Evolutionary conservation across 2,888 invertebrate species (phyloP).

Genomic region (Pristionchus entomophagus): DNA sequence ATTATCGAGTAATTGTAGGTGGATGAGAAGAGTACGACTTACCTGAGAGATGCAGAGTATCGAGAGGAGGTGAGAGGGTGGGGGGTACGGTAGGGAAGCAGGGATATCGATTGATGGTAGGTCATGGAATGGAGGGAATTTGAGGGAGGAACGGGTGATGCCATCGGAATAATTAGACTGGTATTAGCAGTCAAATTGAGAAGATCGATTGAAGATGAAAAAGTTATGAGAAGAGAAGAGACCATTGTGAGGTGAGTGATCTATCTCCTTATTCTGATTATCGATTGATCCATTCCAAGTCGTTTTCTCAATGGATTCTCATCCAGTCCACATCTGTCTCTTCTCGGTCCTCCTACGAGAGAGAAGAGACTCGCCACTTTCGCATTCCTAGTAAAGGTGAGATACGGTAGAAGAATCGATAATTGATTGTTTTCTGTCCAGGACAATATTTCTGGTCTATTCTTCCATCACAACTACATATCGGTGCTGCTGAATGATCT

Average conservation of each 20-base stretch:
- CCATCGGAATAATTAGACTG: constrained; percentile 83
- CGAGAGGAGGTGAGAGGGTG: constrained; percentile 65
- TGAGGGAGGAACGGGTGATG: constrained; percentile 56
- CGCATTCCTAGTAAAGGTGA: constrained; percentile 88
- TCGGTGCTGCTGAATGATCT: constrained; percentile 90
- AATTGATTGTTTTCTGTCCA: constrained; percentile 1
- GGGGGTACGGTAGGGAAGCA: constrained; percentile 46
- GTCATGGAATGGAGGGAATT: no score
- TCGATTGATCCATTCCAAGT: neutral
- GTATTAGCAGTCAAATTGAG: constrained; percentile 90
- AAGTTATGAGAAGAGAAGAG: constrained; percentile 81
- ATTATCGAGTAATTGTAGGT: constrained; percentile 48
- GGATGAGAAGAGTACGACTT: constrained; percentile 77
- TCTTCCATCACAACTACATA: constrained; percentile 90
- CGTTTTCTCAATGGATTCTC: neutral
- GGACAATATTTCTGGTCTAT: constrained; percentile 80
- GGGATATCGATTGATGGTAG: neutral
- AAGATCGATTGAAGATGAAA: constrained; percentile 85
- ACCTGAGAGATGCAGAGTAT: constrained; percentile 78
- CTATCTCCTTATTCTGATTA: neutral
- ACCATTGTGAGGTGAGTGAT: constrained; percentile 69
- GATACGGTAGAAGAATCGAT: constrained; percentile 48
- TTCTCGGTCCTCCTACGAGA: constrained; percentile 50
- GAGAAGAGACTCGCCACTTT: constrained; percentile 80
- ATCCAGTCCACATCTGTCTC: constrained; percentile 29